Percentiles rank a stretch among this genome's conserved stretches.
Conservation (phyloP, 2,888 invertebrate species). For the Agapostemon virescens region DNA sequence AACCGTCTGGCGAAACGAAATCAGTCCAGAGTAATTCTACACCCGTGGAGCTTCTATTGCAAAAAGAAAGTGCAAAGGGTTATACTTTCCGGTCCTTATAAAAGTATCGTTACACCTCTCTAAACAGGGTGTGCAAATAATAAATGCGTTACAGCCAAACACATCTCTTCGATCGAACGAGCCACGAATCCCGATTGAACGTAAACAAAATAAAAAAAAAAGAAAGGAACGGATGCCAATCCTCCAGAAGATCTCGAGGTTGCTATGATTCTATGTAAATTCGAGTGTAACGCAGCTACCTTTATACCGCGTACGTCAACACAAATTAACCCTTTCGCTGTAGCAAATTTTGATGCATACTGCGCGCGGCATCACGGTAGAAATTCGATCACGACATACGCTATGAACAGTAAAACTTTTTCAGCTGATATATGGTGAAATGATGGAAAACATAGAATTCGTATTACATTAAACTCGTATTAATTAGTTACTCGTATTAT, state of each 20-base stretch:
- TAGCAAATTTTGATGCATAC: too few species aligned
- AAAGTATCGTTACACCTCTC: neutral
- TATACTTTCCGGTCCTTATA: neutral
- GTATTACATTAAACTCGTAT: too few species aligned
- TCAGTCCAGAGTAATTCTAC: neutral
- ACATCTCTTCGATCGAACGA: neutral
- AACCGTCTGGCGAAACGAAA: neutral
- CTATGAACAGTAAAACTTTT: too few species aligned
- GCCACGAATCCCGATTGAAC: neutral
- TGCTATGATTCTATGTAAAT: neutral
- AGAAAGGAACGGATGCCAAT: neutral
- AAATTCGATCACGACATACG: too few species aligned
- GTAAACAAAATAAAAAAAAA: neutral
- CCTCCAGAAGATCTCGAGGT: neutral
- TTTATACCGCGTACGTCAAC: neutral
- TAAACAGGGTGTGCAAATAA: neutral
- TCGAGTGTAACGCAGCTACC: neutral
- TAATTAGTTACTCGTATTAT: too few species aligned
- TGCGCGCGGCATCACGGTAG: too few species aligned
- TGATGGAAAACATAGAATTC: too few species aligned
- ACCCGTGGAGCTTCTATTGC: neutral
- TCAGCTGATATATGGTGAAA: too few species aligned
- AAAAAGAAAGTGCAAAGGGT: neutral
- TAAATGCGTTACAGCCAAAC: neutral
- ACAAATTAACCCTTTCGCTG: neutral